Percentiles rank a stretch among this genome's conserved stretches.
Evolutionary conservation across 2,113 vertebrate species (phyloP).

Genomic region (Lutjanus erythropterus): DNA sequence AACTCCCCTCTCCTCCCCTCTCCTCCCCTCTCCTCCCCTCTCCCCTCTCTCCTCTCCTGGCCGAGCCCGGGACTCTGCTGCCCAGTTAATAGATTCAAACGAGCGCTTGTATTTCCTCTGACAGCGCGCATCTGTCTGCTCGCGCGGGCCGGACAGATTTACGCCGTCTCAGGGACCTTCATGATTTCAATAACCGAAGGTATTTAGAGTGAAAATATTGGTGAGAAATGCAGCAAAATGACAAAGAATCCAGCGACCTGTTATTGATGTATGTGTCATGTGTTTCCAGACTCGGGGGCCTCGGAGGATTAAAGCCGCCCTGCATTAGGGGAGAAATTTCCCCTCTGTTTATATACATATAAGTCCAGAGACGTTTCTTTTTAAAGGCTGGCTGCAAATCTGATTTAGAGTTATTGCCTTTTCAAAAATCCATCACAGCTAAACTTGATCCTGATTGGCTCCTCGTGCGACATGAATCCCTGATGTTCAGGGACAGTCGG

Average conservation of each 20-base stretch:
- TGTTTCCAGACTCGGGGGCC: neutral
- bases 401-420: conserved; percentile 67
- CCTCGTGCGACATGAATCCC: neutral
- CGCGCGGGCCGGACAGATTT: neutral
- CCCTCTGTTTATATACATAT: conserved; percentile 38
- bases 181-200: conserved; percentile 49
- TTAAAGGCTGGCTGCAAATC: conserved; percentile 34
- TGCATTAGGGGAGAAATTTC: conserved; percentile 11
- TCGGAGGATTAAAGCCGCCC: conserved; percentile 8
- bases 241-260: neutral
- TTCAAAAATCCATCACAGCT: neutral
- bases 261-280: conserved; percentile 66
- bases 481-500: too few relatives aligned
- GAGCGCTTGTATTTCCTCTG: conserved; percentile 77
- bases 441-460: neutral
- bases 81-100: conserved; percentile 82
- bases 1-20: conserved; percentile 7
- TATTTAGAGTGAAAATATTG: conserved; percentile 39
- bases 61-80: conserved; percentile 35
- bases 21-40: conserved; percentile 3
- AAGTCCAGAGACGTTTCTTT: conserved; percentile 31
- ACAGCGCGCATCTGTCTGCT: conserved; percentile 84
- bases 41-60: conserved; percentile 10
- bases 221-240: conserved; percentile 32
- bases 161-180: conserved; percentile 41